Conservation (phyloP, 2,113 vertebrate species). For the Amia ocellicauda region DNA sequence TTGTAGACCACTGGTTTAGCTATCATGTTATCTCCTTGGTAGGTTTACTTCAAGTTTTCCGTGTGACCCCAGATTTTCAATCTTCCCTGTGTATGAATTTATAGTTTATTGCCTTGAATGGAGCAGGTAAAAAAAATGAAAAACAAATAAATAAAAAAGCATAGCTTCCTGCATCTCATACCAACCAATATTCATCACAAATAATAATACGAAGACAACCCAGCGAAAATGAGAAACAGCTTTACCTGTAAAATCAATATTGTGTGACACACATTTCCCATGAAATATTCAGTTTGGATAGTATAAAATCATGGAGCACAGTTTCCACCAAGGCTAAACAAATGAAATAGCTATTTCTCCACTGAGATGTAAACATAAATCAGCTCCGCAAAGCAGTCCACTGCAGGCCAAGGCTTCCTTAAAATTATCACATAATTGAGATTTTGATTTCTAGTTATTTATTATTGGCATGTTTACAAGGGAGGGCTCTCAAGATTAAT, state of each 20-base stretch:
- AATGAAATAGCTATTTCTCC: not conserved
- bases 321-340: not conserved
- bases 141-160: not conserved
- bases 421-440: not conserved
- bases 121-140: too few relatives aligned
- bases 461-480: not conserved
- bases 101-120: too few relatives aligned
- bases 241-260: not conserved
- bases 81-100: too few relatives aligned
- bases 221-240: not conserved
- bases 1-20: too few relatives aligned
- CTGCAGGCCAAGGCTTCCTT: not conserved
- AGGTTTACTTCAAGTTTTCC: too few relatives aligned
- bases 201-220: too few relatives aligned
- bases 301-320: too few relatives aligned
- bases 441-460: not conserved
- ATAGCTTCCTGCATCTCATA: not conserved
- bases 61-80: too few relatives aligned
- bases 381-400: not conserved
- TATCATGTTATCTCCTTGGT: too few relatives aligned
- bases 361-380: constrained; percentile 1
- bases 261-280: not conserved
- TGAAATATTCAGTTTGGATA: not conserved
- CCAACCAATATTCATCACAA: too few relatives aligned
- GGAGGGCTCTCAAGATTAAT: too few relatives aligned